Base-by-base conservation (phyloP, 2,797 vertebrate genomes). In the Antennarius maculatus region DNA sequence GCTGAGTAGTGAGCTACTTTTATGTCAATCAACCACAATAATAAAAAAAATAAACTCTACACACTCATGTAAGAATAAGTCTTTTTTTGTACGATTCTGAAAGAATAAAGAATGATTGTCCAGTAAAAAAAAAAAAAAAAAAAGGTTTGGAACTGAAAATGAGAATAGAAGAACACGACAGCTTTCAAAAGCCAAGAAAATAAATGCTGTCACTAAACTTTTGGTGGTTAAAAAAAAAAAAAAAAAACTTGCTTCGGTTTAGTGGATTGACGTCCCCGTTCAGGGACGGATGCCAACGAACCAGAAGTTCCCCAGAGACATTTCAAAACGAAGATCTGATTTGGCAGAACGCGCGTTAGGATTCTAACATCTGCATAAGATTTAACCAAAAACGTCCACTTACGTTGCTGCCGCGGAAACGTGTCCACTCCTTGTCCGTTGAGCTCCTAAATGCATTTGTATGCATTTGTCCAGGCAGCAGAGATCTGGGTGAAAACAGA, bases 381-480 rank as follows among this genome's bases (percentile, higher is more conserved):
- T 59, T 60, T n/a, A 41, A 67, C 11, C 46, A 67, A 34, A 34
- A 71, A 76, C 42, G 43, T 11, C 23, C 82, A 95, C 97, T 99
- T 94, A 98, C 97, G 95, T 93, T 91, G 88, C 92, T 76, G 92
- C 93, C 79, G 94, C 91, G 91, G 94, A 95, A 95, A 95, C 89
- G 93, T 92, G 93, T 97, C 95, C 97, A 95, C 94, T 95, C 96
- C 96, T 96, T 95, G 94, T 97, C 95, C 97, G 95, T 95, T 95
- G 94, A 93, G 95, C 95, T 95, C 96, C 95, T 95, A 98, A 98
- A 98, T 98, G 95, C 97, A 98, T 98, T 97, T 99, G 97, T 97
- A 93, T 97, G 95, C 97, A 99, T 99, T 93, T 96, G 97, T 96
- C 96, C 97, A 88, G 92, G 95, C 95, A 95, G 95, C 95, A 94